Evolutionary conservation across 1,140 invertebrate species (phyloP).

Genomic region (Penaeus chinensis): DNA sequence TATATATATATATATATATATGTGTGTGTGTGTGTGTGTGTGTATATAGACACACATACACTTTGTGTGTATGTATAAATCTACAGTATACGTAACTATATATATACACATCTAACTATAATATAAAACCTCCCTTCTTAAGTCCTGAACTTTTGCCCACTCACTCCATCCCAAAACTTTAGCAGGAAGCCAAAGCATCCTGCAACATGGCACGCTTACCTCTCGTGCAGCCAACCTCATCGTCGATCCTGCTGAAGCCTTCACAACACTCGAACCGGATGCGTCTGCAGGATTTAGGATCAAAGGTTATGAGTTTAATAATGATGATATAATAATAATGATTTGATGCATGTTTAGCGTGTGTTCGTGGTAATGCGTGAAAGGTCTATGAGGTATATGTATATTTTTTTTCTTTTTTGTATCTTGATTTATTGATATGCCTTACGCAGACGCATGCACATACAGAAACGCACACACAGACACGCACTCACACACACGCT

Average conservation of each 20-base stretch:
- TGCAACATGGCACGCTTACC: conserved; percentile 66
- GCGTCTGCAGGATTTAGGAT: conserved; percentile 66
- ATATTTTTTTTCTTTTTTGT: neutral
- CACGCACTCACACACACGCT: no score
- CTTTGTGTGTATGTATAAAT: neutral
- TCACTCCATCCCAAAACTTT: neutral
- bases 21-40: neutral
- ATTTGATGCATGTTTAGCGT: no score
- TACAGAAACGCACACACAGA: no score
- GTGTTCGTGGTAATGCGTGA: no score
- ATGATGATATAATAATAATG: neutral
- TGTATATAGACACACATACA: neutral
- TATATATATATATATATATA: no score
- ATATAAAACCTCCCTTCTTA: no score
- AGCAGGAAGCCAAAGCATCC: neutral
- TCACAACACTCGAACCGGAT: conserved; percentile 73
- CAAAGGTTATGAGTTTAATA: conserved; percentile 13
- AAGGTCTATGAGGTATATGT: neutral
- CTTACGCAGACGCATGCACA: neutral
- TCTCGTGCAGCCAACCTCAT: conserved; percentile 70
- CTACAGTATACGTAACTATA: no score
- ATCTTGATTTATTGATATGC: no score
- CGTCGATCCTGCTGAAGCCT: conserved; percentile 69
- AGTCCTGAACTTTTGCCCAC: neutral
- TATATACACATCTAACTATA: no score